Conservation (phyloP, 2,888 invertebrate species). For the Pristionchus arcanus region DNA sequence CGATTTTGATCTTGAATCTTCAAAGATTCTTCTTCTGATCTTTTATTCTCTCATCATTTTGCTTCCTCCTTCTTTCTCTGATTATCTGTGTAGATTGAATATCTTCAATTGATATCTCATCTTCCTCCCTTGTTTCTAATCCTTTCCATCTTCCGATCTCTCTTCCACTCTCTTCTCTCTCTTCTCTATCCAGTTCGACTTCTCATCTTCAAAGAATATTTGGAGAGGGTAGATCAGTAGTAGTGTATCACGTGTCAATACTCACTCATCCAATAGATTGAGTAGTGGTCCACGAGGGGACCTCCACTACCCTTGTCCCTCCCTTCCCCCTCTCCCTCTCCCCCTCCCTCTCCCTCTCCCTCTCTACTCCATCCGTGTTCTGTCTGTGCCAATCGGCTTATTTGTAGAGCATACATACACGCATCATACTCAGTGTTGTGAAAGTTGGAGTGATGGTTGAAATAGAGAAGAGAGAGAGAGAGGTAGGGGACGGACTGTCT, state of each 20-base stretch:
- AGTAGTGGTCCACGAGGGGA: slow-evolving; percentile 21
- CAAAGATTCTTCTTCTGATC: slow-evolving; percentile 41
- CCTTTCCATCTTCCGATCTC: not conserved
- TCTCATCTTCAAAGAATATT: slow-evolving; percentile 34
- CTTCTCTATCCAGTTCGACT: not conserved
- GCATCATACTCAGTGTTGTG: slow-evolving; percentile 3
- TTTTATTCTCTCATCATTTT: slow-evolving; percentile 3
- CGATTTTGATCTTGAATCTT: slow-evolving; percentile 20
- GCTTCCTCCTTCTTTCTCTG: slow-evolving; percentile 16
- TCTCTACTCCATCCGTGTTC: slow-evolving; percentile 5
- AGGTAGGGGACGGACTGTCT: not conserved
- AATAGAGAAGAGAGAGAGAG: not conserved
- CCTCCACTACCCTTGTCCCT: not conserved
- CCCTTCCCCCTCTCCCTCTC: not conserved
- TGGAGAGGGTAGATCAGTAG: not conserved
- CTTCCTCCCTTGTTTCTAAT: not conserved
- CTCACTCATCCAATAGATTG: not conserved
- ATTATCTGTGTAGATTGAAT: not conserved
- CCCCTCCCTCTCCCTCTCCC: not conserved
- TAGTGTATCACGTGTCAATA: slow-evolving; percentile 26
- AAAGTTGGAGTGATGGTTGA: slow-evolving; percentile 39
- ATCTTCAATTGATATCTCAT: not conserved
- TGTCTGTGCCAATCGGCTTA: slow-evolving; percentile 37
- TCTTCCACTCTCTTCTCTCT: not conserved
- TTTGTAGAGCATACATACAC: slow-evolving; percentile 48